A percentile compares a stretch with the other conserved stretches of the same genome.
These are phyloP conservation scores for Pentalonia nigronervosa DNA, from an alignment of 1,140 invertebrate genomes.

Conservation along the genomic window DNA sequence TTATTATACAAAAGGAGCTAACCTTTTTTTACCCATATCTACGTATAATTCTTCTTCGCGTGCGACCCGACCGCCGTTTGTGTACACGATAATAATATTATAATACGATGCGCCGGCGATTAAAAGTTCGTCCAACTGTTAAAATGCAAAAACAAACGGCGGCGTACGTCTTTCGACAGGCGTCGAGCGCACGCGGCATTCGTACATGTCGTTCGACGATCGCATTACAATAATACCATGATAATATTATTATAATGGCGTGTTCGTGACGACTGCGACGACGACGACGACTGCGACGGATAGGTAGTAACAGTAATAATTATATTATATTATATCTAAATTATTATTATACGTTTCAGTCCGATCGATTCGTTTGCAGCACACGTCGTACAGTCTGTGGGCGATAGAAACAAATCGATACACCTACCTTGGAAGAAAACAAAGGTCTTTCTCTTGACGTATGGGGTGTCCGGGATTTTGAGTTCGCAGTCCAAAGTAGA, in stretches of 20 bases:
- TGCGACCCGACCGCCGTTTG: neutral
- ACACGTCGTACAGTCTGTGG: neutral
- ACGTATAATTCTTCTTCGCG: neutral
- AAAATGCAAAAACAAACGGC: neutral
- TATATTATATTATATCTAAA: no score
- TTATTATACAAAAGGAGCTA: neutral
- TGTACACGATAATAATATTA: neutral
- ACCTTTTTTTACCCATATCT: neutral
- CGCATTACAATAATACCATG: neutral
- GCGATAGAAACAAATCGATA: neutral
- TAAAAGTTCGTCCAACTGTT: neutral
- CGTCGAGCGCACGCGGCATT: neutral
- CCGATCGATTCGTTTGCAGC: neutral
- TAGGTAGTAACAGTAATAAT: no score
- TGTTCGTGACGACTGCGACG: neutral
- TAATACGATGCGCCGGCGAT: neutral
- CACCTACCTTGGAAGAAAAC: constrained; percentile 59
- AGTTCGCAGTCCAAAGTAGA: constrained; percentile 58
- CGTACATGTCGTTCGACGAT: neutral
- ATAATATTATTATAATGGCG: neutral
- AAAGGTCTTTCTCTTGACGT: constrained; percentile 49
- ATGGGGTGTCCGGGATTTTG: constrained; percentile 54
- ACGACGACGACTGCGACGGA: no score
- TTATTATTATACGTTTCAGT: neutral
- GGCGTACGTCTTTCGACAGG: neutral